phyloP scores from a whole-genome alignment of 92 coral and sea anemone species.

The Actinostola sp. region DNA sequence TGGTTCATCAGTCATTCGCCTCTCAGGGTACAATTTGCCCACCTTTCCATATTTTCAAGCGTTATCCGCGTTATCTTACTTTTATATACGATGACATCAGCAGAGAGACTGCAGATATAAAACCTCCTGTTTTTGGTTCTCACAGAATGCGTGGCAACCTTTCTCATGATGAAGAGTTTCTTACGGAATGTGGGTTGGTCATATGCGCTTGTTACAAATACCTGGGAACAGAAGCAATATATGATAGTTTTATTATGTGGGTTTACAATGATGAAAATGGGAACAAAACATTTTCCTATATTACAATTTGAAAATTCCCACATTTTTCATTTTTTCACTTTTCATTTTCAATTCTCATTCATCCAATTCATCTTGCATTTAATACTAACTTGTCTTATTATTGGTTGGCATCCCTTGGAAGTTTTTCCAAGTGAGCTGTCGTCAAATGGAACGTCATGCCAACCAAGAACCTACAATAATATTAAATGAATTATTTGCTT shows the following conservation, averaged over 20 bases:
- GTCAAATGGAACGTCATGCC: slow-evolving; percentile 82
- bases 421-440: slow-evolving; percentile 84
- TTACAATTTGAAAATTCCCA: neutral
- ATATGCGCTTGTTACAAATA: slow-evolving; percentile 80
- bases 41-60: too few species aligned
- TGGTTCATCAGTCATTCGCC: neutral
- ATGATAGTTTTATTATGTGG: too few species aligned
- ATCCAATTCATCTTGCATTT: neutral
- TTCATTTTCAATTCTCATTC: neutral
- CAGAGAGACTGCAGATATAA: slow-evolving; percentile 89
- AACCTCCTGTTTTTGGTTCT: slow-evolving; percentile 83
- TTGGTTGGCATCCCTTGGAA: slow-evolving; percentile 81
- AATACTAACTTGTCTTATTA: slow-evolving; percentile 78
- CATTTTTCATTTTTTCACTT: neutral
- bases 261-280: too few species aligned
- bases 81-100: slow-evolving; percentile 90
- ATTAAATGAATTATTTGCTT: neutral
- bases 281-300: too few species aligned
- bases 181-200: slow-evolving; percentile 65
- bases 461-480: slow-evolving; percentile 73
- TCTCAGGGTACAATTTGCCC: slow-evolving; percentile 32
- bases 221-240: slow-evolving; percentile 33
- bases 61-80: too few species aligned
- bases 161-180: slow-evolving; percentile 81
- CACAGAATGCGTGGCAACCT: slow-evolving; percentile 76